Base-by-base conservation (phyloP, 1,140 invertebrate genomes). In the Pinna nobilis region DNA sequence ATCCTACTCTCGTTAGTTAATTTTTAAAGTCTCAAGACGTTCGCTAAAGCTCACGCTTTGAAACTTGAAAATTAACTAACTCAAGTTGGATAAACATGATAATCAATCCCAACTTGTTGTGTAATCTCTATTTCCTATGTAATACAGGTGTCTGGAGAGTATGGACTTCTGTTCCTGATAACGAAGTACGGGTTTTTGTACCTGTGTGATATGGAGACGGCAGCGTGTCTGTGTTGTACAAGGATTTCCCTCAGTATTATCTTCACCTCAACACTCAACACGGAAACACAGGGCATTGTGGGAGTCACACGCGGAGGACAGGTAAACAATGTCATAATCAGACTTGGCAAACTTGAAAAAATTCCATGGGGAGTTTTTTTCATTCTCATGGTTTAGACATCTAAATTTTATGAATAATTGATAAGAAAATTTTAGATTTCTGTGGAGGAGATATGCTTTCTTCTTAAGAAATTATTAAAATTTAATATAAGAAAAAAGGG, bases 151-250 rank as follows among this genome's bases (percentile, higher is more conserved):
- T 89, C 87, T 39, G 70, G 72, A 2, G 80, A 88, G 39, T 82
- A 86, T 64, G 88, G 88, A 1, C 78, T 90, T 41, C 77, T 89
- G 35, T 90, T 88, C 76, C 76, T 89, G 32, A 70, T 89, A 3
- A 88, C 88, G 18, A 90, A 90, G 71, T 89, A 89, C 81, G 88
- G 89, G 25, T 84, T 82, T 44, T 59, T 90, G 30, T 89, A 89
- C 75, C 63, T 89, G 33, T 88, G 87, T 82, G 89, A 90, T 71
- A 84, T 90, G 81, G 88, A 89, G 70, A 88, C 87, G 1, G 85
- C 84, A 7, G 81, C 83, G 2, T 87, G 82, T 72, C 77, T 90
- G 9, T 88, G 82, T 70, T 84, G 77, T 70, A 83, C 82, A 2
- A 78, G 80, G 30, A 77, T 90, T 15, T 87, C 84, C 13, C 68